These are phyloP conservation scores for Eolophus roseicapilla DNA, from an alignment of 2,113 vertebrate genomes.

Conservation along the genomic window DNA sequence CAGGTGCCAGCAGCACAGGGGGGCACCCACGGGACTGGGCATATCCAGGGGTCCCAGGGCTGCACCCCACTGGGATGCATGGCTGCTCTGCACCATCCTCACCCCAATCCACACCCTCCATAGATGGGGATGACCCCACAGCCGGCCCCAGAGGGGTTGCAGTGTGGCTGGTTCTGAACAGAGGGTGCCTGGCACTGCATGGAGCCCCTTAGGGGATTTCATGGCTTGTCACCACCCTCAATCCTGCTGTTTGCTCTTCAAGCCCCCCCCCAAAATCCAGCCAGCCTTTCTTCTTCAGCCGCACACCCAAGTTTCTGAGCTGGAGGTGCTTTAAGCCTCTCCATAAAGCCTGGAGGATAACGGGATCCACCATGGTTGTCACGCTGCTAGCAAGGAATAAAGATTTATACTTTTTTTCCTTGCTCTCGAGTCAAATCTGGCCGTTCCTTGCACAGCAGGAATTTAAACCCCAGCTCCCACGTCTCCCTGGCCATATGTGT, in stretches of 20 bases:
- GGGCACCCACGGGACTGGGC: not conserved
- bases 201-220: not conserved
- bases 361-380: constrained; percentile 51
- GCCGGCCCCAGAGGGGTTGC: rapidly evolving
- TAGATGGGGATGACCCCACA: rapidly evolving
- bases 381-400: not conserved
- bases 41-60: rapidly evolving
- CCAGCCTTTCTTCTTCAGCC: not conserved
- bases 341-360: not conserved
- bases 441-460: not conserved
- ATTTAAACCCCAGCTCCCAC: not conserved
- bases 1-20: rapidly evolving
- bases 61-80: rapidly evolving
- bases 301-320: not conserved
- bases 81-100: not conserved
- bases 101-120: rapidly evolving
- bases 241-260: not conserved
- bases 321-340: constrained; percentile 26
- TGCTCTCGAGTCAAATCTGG: constrained; percentile 15
- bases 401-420: not conserved
- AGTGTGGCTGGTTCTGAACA: not conserved
- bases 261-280: not conserved
- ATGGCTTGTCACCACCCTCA: not conserved
- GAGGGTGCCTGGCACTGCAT: rapidly evolving
- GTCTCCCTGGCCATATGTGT: rapidly evolving